Evolutionary conservation across 2,113 vertebrate species (phyloP), one percentile per base, ranked within the genome.

Genomic region (Alaudala cheleensis): DNA sequence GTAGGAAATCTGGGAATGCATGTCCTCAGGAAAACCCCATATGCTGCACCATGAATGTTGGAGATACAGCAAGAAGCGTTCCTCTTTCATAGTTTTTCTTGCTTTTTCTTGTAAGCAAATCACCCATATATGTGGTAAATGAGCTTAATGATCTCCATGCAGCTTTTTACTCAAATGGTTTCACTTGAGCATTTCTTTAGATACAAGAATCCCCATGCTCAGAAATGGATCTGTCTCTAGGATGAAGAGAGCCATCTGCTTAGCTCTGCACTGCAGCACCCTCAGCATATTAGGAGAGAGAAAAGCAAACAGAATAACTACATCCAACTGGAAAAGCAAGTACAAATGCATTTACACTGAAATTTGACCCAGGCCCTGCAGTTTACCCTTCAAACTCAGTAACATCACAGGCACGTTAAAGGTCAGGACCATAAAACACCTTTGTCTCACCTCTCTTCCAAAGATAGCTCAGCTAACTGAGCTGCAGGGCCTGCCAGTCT

Each of bases 221-320:
- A 66, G 49, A 86, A 88, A 81, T 71, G 77, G 74, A 90, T 85
- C 44, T 19, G 19, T 83, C 88, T 94, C 74, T 40, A 86, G 88
- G 62, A 89, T 64, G 57, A 86, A 88, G 67, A 49, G 45, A 94
- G 81, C 92, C 93, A 94, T 90, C 93, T 94, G 95, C 82, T 96
- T 88, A 74, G 70, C 74, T 81, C 65, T 81, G 53, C 56, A 79
- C 58, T 93, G 86, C 80, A 91, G 81, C 78, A 96, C 71, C 71
- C 76, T 81, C 85, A 56, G 64, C 85, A 37, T 14, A 47, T 49
- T 72, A 44, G 65, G n/a, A 77, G n/a, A 74, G 62, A 51, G 61
- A 69, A 70, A 79, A 94, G 71, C 72, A 56, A 93, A 57, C 65
- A 73, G 42, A 90, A 74, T 69, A 76, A 74, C 25, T 40, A 47